A percentile compares a stretch with the other conserved stretches of the same genome.
phyloP scores from a whole-genome alignment of 1,140 invertebrate species.

The Centruroides sculpturatus region DNA sequence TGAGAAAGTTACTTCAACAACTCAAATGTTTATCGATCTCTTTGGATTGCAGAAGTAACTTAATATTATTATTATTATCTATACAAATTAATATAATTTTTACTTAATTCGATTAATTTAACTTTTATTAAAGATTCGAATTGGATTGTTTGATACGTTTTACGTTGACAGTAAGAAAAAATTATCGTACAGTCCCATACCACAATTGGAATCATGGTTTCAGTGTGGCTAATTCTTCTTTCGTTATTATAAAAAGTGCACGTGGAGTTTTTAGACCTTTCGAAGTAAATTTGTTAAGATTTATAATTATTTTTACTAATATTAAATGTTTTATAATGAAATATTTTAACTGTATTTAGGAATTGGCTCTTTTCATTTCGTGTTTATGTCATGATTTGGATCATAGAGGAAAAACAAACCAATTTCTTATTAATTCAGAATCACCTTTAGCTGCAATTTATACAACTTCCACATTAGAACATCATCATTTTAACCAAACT shows the following conservation, averaged over 20 bases:
- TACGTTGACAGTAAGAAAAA: slow-evolving; percentile 61
- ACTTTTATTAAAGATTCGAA: slow-evolving; percentile 26
- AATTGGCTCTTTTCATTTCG: slow-evolving; percentile 55
- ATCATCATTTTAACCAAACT: slow-evolving; percentile 75
- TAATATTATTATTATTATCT: neutral
- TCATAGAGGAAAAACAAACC: slow-evolving; percentile 65
- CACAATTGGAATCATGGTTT: slow-evolving; percentile 78
- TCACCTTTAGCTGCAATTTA: slow-evolving; percentile 65
- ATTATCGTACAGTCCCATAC: slow-evolving; percentile 62
- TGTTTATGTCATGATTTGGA: slow-evolving; percentile 69
- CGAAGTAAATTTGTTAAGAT: neutral
- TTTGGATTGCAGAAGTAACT: slow-evolving; percentile 41
- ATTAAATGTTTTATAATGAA: too few species aligned
- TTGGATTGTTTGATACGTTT: slow-evolving; percentile 46
- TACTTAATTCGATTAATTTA: neutral
- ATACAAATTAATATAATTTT: neutral
- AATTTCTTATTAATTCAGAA: slow-evolving; percentile 62
- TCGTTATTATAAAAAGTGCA: slow-evolving; percentile 49
- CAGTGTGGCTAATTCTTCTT: slow-evolving; percentile 68
- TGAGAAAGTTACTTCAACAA: slow-evolving; percentile 49
- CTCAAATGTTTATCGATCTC: slow-evolving; percentile 64
- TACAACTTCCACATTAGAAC: slow-evolving; percentile 65
- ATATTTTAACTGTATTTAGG: slow-evolving; percentile 30
- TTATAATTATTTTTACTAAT: neutral
- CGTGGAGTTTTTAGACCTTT: neutral